Conservation (phyloP, 2,113 vertebrate species). For the Atractosteus spatula region DNA sequence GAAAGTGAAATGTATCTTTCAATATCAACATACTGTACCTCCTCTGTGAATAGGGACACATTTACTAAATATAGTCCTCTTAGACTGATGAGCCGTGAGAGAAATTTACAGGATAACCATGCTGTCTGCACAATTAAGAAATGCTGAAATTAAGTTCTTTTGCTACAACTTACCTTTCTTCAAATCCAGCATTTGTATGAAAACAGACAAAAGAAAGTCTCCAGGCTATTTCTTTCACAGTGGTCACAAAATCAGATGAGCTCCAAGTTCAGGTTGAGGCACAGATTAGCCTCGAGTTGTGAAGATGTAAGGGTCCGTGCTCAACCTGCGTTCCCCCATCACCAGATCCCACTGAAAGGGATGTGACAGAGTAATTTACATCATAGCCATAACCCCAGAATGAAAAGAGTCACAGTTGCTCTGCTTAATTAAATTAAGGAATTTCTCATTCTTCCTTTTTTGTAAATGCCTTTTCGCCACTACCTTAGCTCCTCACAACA, state of each 20-base stretch:
- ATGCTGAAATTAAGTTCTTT: slow-evolving; percentile 44
- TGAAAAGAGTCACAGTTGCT: slow-evolving; percentile 16
- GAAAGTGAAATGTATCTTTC: too few relatives aligned
- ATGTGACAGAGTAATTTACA: slow-evolving; percentile 62
- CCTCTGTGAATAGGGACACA: background rate
- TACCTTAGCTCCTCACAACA: too few relatives aligned
- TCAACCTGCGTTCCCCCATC: slow-evolving; percentile 35
- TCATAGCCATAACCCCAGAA: slow-evolving; percentile 35
- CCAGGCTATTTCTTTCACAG: slow-evolving; percentile 49
- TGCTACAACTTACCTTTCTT: slow-evolving; percentile 59
- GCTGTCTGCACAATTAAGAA: slow-evolving; percentile 54
- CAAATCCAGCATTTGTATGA: slow-evolving; percentile 41
- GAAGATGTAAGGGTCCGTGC: slow-evolving; percentile 29
- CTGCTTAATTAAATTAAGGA: background rate
- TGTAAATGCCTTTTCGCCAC: too few relatives aligned
- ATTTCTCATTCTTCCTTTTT: too few relatives aligned
- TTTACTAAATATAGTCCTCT: background rate
- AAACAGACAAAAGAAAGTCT: slow-evolving; percentile 31
- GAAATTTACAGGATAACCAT: slow-evolving; percentile 34
- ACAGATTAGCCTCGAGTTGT: slow-evolving; percentile 48
- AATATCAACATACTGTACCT: too few relatives aligned
- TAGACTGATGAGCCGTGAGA: slow-evolving; percentile 23
- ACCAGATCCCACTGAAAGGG: slow-evolving; percentile 35
- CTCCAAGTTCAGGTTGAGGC: slow-evolving; percentile 61
- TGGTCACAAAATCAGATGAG: slow-evolving; percentile 59